A percentile compares a stretch with the other conserved stretches of the same genome.
These are phyloP conservation scores for Pangasius krempfi DNA, from an alignment of 2,797 vertebrate species.

Conservation along the genomic window DNA sequence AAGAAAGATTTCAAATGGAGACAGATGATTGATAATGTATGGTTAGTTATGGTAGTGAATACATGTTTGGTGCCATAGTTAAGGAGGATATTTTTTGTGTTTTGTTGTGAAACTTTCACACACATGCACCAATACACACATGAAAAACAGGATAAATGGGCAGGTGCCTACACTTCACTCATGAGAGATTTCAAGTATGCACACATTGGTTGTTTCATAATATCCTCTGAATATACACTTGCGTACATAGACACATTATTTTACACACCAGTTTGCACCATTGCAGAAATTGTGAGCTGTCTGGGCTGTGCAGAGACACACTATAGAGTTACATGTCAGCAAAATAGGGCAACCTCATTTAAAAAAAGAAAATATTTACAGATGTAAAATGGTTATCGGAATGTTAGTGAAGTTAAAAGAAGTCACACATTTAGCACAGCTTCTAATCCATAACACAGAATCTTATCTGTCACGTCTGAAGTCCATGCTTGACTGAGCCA, in stretches of 20 bases:
- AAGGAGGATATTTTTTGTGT: not conserved
- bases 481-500: too few relatives aligned
- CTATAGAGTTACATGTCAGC: not conserved
- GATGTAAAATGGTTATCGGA: not conserved
- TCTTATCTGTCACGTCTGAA: not conserved
- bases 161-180: not conserved
- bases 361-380: not conserved
- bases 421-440: not conserved
- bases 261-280: not conserved
- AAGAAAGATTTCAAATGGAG: not conserved
- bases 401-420: too few relatives aligned
- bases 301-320: not conserved
- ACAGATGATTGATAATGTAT: not conserved
- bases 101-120: not conserved
- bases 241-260: too few relatives aligned
- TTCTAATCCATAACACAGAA: not conserved
- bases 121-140: not conserved
- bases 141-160: slow-evolving; percentile 9
- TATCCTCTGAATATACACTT: not conserved
- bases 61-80: not conserved
- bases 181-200: not conserved
- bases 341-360: not conserved
- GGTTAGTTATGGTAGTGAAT: not conserved
- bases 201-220: not conserved
- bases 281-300: not conserved